Evolutionary conservation across 2,797 vertebrate species (phyloP).

Genomic region (Lacerta viridis): DNA sequence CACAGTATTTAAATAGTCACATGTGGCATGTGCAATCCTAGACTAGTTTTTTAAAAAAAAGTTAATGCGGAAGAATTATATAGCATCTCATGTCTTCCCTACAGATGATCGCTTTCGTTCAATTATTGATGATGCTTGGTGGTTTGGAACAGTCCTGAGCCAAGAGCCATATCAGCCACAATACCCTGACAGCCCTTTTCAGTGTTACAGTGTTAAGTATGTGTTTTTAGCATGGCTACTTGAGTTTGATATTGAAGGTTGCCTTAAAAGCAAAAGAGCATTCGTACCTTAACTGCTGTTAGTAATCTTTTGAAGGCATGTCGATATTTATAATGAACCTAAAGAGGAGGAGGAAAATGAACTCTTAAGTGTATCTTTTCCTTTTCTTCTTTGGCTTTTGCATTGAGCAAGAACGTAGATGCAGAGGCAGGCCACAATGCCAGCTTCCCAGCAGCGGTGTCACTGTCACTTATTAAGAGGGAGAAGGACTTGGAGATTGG

Average conservation of each 20-base stretch:
- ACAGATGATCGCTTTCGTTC: slow-evolving; percentile 93
- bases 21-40: background rate
- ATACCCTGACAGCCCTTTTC: slow-evolving; percentile 97
- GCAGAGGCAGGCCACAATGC: no score
- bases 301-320: background rate
- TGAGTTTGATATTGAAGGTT: background rate
- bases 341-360: background rate
- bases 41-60: background rate
- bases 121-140: slow-evolving; percentile 98
- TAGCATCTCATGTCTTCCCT: slow-evolving; percentile 48
- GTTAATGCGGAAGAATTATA: background rate
- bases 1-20: background rate
- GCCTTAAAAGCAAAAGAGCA: background rate
- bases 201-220: slow-evolving; percentile 97
- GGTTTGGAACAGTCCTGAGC: slow-evolving; percentile 95
- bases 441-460: no score
- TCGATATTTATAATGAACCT: slow-evolving; percentile 2
- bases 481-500: no score
- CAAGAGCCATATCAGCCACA: slow-evolving; percentile 95
- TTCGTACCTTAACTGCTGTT: background rate
- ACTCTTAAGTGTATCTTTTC: background rate
- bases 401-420: background rate
- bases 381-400: background rate
- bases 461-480: no score
- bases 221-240: slow-evolving; percentile 45